A percentile compares a stretch with the other conserved stretches of the same genome.
Evolutionary conservation across 2,113 vertebrate genomes (phyloP).

Genomic region (Clarias batrachus): DNA sequence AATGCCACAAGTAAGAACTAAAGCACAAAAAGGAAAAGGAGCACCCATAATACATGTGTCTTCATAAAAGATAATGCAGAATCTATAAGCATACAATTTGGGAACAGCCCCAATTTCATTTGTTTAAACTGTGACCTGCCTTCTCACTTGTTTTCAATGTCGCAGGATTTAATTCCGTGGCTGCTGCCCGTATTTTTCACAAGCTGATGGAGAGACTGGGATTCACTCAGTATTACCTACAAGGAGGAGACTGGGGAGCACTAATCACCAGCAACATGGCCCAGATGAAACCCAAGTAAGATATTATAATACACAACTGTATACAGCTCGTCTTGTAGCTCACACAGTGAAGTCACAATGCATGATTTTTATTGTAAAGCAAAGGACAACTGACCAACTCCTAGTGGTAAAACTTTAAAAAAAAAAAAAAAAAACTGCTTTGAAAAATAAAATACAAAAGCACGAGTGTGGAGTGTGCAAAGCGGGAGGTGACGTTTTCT

Average conservation of each 20-base stretch:
- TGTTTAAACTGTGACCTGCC: neutral
- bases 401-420: neutral
- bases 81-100: neutral
- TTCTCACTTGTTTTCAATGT: neutral
- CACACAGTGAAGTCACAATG: neutral
- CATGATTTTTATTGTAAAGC: neutral
- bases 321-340: neutral
- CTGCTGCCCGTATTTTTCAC: slow-evolving; percentile 80
- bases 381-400: neutral
- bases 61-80: neutral
- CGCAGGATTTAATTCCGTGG: slow-evolving; percentile 75
- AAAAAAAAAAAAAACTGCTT: too few relatives aligned
- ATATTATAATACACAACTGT: neutral
- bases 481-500: too few relatives aligned
- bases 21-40: neutral
- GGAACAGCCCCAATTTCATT: neutral
- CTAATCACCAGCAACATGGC: slow-evolving; percentile 79
- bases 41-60: neutral
- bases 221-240: slow-evolving; percentile 83
- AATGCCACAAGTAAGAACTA: neutral
- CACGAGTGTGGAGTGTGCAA: too few relatives aligned
- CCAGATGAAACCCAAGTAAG: slow-evolving; percentile 86
- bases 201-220: slow-evolving; percentile 86
- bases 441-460: too few relatives aligned
- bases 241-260: slow-evolving; percentile 87